These are phyloP conservation scores for Callyntrura guangdongensis DNA, from an alignment of 2,888 invertebrate genomes.

Conservation along the genomic window DNA sequence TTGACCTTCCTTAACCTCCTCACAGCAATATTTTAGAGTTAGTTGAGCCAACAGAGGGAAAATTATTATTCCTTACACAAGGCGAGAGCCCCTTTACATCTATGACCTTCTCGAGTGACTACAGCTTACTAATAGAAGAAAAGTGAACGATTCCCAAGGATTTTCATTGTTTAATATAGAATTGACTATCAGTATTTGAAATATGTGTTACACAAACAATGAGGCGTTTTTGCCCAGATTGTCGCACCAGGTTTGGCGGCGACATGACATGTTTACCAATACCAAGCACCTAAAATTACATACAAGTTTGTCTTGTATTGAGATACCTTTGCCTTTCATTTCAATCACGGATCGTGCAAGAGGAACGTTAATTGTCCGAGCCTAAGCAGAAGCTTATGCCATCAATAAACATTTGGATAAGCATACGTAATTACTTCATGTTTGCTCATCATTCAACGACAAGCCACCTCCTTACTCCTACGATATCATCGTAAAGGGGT, in stretches of 20 bases:
- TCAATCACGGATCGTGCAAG: neutral
- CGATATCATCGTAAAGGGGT: neutral
- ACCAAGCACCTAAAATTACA: neutral
- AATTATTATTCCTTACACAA: neutral
- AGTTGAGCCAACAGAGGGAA: neutral
- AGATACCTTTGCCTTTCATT: conserved; percentile 19
- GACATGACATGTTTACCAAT: too few species aligned
- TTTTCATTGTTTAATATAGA: neutral
- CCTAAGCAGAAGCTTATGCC: neutral
- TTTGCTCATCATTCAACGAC: conserved; percentile 37
- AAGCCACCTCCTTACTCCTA: neutral
- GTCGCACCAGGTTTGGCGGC: neutral
- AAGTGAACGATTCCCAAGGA: conserved; percentile 5
- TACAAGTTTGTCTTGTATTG: neutral
- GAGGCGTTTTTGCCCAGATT: neutral
- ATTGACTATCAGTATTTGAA: too few species aligned
- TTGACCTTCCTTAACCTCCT: neutral
- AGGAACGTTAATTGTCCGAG: neutral
- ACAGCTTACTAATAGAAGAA: neutral
- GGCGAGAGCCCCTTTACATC: neutral
- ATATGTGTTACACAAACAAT: neutral
- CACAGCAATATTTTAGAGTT: neutral
- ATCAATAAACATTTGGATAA: conserved; percentile 14
- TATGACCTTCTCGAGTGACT: conserved; percentile 58
- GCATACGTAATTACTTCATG: conserved; percentile 26